Evolutionary conservation across 1,140 invertebrate genomes (phyloP).

Genomic region (Druon quercuslanigerum): DNA sequence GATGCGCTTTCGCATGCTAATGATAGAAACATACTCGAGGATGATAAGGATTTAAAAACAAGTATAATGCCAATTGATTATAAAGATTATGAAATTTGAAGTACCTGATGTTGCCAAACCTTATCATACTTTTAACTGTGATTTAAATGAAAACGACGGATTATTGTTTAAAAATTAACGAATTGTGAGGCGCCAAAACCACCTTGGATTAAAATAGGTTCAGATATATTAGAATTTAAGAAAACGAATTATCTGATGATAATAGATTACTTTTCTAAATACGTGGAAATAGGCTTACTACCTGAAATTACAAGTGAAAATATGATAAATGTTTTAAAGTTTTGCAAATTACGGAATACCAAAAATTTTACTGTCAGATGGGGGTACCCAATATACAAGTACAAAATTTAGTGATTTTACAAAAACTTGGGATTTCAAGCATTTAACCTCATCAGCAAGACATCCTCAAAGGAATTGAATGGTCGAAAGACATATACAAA

Average conservation of each 20-base stretch:
- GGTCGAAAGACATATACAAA: constrained; percentile 47
- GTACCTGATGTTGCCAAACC: no score
- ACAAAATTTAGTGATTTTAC: constrained; percentile 46
- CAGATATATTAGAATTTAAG: constrained; percentile 63
- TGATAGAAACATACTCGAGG: constrained; percentile 25
- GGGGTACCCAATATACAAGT: constrained; percentile 50
- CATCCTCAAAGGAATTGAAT: constrained; percentile 49
- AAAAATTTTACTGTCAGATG: constrained; percentile 33
- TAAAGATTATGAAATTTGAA: not conserved
- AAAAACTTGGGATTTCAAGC: constrained; percentile 43
- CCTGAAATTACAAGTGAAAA: not conserved
- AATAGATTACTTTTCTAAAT: constrained; percentile 50
- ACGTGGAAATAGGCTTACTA: constrained; percentile 20
- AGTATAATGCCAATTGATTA: not conserved
- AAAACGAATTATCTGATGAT: constrained; percentile 61
- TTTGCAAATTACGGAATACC: constrained; percentile 35
- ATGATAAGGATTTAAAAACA: constrained; percentile 9
- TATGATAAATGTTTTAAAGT: not conserved
- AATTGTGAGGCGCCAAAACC: constrained; percentile 52
- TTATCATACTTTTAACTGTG: no score
- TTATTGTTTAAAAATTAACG: constrained; percentile 29
- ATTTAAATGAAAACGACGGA: constrained; percentile 1
- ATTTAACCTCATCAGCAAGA: constrained; percentile 38
- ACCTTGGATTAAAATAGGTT: constrained; percentile 59
- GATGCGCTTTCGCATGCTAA: constrained; percentile 68